A percentile compares a stretch with the other conserved stretches of the same genome.
phyloP scores from a whole-genome alignment of 2,888 invertebrate genomes.

The Prosopocoilus inquinatus region DNA sequence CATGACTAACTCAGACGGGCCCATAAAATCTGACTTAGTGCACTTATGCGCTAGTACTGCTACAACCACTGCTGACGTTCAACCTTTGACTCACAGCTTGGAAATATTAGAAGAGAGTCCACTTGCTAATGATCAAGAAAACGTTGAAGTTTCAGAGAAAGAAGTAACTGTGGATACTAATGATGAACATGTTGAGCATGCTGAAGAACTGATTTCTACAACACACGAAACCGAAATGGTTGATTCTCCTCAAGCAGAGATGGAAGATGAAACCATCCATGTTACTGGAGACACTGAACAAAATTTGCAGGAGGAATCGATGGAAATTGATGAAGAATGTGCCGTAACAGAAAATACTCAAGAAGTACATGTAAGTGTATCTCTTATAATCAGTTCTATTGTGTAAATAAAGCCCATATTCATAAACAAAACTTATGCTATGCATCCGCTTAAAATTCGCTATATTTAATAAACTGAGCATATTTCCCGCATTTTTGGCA shows the following conservation, averaged over 20 bases:
- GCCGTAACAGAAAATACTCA: constrained; percentile 17
- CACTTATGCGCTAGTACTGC: neutral
- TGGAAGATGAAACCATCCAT: constrained; percentile 3
- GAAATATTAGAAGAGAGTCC: constrained; percentile 7
- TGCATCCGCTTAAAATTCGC: no score
- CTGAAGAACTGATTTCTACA: no score
- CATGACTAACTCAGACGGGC: neutral
- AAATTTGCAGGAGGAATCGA: constrained; percentile 20
- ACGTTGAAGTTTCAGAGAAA: neutral
- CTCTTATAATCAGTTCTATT: no score
- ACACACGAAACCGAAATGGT: no score
- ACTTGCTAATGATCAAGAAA: neutral
- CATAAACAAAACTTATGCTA: no score
- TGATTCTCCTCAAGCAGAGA: constrained; percentile 1
- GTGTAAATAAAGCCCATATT: no score
- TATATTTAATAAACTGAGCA: no score
- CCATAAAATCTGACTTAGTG: neutral
- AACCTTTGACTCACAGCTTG: constrained; percentile 7
- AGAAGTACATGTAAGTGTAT: constrained; percentile 3
- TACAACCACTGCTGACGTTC: neutral
- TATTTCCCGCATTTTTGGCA: no score
- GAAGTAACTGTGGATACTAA: neutral
- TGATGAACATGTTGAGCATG: neutral
- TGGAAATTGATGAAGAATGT: constrained; percentile 27
- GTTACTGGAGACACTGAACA: constrained; percentile 5